Evolutionary conservation across 2,888 invertebrate species (phyloP), one percentile per base, ranked within the genome.

Genomic region (Apotomis capreana): DNA sequence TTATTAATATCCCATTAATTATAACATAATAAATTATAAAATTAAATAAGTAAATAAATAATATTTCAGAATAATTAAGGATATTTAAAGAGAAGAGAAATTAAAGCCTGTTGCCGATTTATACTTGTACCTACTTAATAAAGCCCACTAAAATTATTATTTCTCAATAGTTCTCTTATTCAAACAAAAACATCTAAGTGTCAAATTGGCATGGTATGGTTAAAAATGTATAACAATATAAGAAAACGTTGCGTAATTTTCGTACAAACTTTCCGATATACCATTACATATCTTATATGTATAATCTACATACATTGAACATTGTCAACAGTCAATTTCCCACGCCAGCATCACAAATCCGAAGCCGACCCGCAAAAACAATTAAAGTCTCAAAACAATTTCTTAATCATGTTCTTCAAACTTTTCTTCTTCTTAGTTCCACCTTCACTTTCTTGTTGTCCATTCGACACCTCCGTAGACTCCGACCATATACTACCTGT

Each of bases 361-460:
- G 68, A 84, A 68, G 54, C 49, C 46, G 63, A 40, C 55, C 58
- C 68, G 51, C 71, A 67, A 57, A 69, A 76, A 77, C 79, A 76
- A 78, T 80, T 82, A 77, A 68, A 63, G 62, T 63, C 79, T 95
- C 94, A 96, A 94, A 97, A 97, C 84, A 97, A 95, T 94, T 96
- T 97, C 80, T 95, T 96, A 84, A 97, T 94, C 85, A 97, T 95
- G 89, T 95, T 96, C 86, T 95, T 96, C 77, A 97, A 94, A 81
- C 95, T 94, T 83, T 95, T 95, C 80, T 92, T 94, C 86, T 95
- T 96, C 80, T 95, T 95, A 74, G 86, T 81, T 46, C 85, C 82
- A 69, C 82, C 82, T 68, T 86, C 89, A 68, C 77, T 83, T 54
- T 89, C 87, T 44, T 79, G 86, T 13, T 83, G 88, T 15, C 90